These are phyloP conservation scores for Pampus argenteus DNA, from an alignment of 2,797 vertebrate genomes.

Conservation along the genomic window DNA sequence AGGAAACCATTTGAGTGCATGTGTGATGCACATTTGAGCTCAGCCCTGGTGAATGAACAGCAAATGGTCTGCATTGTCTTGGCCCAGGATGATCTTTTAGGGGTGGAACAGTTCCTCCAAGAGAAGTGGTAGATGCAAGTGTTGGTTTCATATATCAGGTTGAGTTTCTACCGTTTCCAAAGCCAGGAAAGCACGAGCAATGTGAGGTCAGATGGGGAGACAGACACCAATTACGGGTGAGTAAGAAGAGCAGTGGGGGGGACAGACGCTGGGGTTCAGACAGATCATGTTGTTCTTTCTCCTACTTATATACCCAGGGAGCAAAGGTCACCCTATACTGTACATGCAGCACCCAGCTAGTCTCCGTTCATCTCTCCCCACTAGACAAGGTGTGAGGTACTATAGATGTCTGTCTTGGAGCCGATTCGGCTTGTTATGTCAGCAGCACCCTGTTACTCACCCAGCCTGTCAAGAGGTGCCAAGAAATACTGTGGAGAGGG, in stretches of 20 bases:
- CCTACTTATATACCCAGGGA: constrained; percentile 42
- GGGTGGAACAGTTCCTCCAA: constrained; percentile 60
- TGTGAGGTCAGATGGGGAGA: constrained; percentile 72
- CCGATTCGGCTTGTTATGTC: constrained; percentile 63
- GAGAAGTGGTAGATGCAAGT: constrained; percentile 65
- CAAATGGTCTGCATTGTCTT: constrained; percentile 58
- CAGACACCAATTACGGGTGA: constrained; percentile 68
- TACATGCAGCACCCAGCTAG: constrained; percentile 51
- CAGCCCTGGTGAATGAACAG: constrained; percentile 33
- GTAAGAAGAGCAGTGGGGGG: constrained; percentile 64
- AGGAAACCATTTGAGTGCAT: constrained; percentile 50
- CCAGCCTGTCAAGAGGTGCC: constrained; percentile 65
- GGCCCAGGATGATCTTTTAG: constrained; percentile 56
- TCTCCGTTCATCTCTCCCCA: constrained; percentile 52
- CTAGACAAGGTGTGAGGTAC: constrained; percentile 67
- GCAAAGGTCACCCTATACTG: constrained; percentile 37
- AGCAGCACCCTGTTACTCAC: constrained; percentile 73
- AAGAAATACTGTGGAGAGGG: constrained; percentile 56
- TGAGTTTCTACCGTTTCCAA: constrained; percentile 68
- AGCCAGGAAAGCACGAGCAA: constrained; percentile 70
- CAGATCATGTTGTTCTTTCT: constrained; percentile 66
- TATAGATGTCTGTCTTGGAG: constrained; percentile 75
- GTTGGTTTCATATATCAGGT: constrained; percentile 74
- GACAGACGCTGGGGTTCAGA: constrained; percentile 59
- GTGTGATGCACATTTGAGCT: constrained; percentile 57